Percentiles rank a stretch among this genome's conserved stretches.
These are phyloP conservation scores for Hyperoplus lanceolatus DNA, from an alignment of 2,797 vertebrate species.

Conservation along the genomic window DNA sequence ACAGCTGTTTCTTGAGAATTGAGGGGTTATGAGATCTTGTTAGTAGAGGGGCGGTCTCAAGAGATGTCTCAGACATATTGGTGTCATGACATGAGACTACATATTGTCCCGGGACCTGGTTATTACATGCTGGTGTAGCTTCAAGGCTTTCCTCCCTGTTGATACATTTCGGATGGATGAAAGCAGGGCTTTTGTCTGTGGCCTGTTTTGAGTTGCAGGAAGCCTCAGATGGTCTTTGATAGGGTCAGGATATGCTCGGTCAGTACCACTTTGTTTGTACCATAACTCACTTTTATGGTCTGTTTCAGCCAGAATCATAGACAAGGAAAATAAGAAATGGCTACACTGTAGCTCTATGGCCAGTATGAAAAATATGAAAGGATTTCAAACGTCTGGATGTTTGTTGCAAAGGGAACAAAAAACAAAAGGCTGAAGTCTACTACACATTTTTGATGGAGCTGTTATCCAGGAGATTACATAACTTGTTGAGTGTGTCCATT, in stretches of 20 bases:
- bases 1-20: conserved; percentile 19
- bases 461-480: conserved; percentile 61
- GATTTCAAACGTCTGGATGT: conserved; percentile 15
- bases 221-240: background rate
- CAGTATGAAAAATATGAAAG: background rate
- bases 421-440: conserved; percentile 6
- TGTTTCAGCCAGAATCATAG: background rate
- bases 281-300: background rate
- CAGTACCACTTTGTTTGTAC: background rate
- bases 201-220: background rate
- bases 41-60: conserved; percentile 9
- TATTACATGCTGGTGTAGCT: background rate
- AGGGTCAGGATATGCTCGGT: background rate
- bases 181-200: background rate
- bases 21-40: conserved; percentile 18
- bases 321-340: background rate
- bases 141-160: background rate
- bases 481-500: conserved; percentile 61
- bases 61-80: conserved; percentile 33
- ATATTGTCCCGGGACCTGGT: conserved; percentile 20
- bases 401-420: conserved; percentile 24
- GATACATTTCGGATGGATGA: background rate
- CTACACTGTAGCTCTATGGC: background rate
- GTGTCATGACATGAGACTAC: conserved; percentile 28
- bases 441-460: conserved; percentile 44